phyloP scores from a whole-genome alignment of 2,888 invertebrate species.

The Octonoba sinensis region DNA sequence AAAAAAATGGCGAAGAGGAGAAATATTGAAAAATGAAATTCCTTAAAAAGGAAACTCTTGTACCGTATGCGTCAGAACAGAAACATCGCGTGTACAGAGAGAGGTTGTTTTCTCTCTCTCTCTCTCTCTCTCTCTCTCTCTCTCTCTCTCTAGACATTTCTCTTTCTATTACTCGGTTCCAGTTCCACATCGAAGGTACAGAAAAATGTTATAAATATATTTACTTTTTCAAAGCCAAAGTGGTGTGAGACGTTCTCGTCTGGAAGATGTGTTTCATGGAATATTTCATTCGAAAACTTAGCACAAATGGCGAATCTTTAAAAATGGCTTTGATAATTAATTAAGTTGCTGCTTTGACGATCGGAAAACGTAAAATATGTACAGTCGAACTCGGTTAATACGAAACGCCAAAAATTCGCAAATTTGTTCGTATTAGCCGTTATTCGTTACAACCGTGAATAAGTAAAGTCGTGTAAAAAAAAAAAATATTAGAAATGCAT shows the following conservation, averaged over 20 bases:
- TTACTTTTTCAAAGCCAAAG: too few species aligned
- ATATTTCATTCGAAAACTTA: too few species aligned
- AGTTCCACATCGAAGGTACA: constrained; percentile 25
- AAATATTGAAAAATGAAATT: constrained; percentile 50
- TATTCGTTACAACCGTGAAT: too few species aligned
- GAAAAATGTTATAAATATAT: background rate
- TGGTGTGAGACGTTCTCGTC: too few species aligned
- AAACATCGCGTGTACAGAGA: constrained; percentile 36
- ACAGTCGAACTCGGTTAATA: background rate
- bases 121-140: background rate
- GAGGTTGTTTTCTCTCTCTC: constrained; percentile 20
- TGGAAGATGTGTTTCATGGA: too few species aligned
- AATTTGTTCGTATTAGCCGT: too few species aligned
- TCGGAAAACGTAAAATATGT: background rate
- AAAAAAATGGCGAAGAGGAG: constrained; percentile 6
- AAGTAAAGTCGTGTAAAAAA: too few species aligned
- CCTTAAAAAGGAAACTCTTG: too few species aligned
- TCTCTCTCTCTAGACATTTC: background rate
- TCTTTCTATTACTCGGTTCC: constrained; percentile 52
- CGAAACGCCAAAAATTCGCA: too few species aligned
- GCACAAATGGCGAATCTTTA: too few species aligned
- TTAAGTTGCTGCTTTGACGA: background rate
- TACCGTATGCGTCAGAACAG: background rate
- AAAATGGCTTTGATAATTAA: too few species aligned
- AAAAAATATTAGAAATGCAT: too few species aligned